phyloP scores from a whole-genome alignment of 2,888 invertebrate genomes.

The Chalcis sispes region DNA sequence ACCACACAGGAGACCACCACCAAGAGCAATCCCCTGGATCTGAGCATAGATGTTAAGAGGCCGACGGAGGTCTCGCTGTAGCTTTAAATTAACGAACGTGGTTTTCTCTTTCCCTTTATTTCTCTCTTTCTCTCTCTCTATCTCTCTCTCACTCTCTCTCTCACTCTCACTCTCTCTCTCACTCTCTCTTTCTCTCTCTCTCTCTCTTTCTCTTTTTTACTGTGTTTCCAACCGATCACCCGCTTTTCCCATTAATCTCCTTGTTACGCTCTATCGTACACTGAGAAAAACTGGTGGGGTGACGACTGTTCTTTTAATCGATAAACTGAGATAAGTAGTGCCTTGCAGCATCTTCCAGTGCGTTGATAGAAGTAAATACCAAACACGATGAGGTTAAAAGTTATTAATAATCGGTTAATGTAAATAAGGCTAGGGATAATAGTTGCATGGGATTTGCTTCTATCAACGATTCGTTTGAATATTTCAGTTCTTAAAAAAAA shows the following conservation, averaged over 20 bases:
- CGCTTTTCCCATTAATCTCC: not conserved
- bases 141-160: not conserved
- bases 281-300: not conserved
- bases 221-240: too few species aligned
- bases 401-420: not conserved
- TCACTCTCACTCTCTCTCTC: too few species aligned
- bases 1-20: conserved; percentile 60
- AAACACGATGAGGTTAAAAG: too few species aligned
- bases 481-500: not conserved
- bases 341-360: too few species aligned
- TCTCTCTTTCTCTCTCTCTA: not conserved
- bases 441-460: not conserved
- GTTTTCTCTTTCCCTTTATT: not conserved
- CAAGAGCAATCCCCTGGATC: conserved; percentile 72
- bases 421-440: not conserved
- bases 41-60: conserved; percentile 70
- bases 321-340: too few species aligned
- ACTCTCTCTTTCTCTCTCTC: not conserved
- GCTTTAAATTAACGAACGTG: not conserved
- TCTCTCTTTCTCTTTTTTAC: not conserved
- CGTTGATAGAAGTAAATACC: too few species aligned
- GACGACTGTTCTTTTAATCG: not conserved
- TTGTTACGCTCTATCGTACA: not conserved
- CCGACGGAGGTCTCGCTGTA: conserved; percentile 60
- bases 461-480: not conserved